A percentile compares a stretch with the other conserved stretches of the same genome.
Conservation (phyloP, 1,140 invertebrate genomes). For the Saccostrea glomerata region DNA sequence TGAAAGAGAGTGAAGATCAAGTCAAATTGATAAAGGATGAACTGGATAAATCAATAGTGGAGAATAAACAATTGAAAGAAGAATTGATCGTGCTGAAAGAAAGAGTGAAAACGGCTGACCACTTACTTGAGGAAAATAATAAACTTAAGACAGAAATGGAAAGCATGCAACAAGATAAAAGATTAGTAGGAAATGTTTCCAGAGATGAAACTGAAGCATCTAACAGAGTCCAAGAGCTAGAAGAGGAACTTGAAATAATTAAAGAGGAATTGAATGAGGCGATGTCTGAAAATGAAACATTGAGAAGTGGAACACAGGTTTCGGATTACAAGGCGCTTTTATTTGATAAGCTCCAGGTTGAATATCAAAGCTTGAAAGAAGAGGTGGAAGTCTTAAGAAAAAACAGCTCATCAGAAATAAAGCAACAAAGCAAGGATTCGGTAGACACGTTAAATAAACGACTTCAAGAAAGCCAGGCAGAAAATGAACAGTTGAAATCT, state of each 20-base stretch:
- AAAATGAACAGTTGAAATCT: slow-evolving; percentile 44
- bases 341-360: slow-evolving; percentile 66
- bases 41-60: not conserved
- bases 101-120: not conserved
- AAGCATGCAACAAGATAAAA: not conserved
- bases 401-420: not conserved
- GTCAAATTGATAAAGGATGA: not conserved
- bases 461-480: slow-evolving; percentile 36
- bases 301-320: slow-evolving; percentile 49
- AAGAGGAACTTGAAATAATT: slow-evolving; percentile 45
- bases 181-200: not conserved
- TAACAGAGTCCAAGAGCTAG: slow-evolving; percentile 42
- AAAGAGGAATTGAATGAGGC: slow-evolving; percentile 58
- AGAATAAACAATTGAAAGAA: not conserved
- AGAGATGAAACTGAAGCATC: not conserved
- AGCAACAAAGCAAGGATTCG: slow-evolving; percentile 9
- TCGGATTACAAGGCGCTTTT: slow-evolving; percentile 37
- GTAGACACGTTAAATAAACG: slow-evolving; percentile 23
- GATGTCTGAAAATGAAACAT: slow-evolving; percentile 62
- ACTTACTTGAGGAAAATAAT: not conserved
- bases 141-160: not conserved
- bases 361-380: slow-evolving; percentile 67
- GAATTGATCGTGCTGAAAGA: not conserved
- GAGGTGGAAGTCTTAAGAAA: not conserved
- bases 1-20: not conserved